Percentiles rank a stretch among this genome's conserved stretches.
Evolutionary conservation across 2,797 vertebrate genomes (phyloP).

Genomic region (Chloroceryle amazona): DNA sequence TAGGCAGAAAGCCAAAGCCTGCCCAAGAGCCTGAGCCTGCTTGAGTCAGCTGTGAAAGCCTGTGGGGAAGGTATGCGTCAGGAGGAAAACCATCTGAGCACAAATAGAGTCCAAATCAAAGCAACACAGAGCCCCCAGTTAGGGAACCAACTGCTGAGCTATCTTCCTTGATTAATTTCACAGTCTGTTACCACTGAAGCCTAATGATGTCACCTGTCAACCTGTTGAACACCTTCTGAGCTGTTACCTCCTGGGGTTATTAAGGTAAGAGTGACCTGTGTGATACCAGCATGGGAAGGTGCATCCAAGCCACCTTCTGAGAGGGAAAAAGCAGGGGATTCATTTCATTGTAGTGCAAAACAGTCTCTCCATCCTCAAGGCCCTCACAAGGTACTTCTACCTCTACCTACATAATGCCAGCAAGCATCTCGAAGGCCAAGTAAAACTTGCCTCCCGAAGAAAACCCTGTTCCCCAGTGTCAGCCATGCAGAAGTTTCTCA

Average conservation of each 20-base stretch:
- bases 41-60: background rate
- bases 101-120: background rate
- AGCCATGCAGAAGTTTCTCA: fast-evolving
- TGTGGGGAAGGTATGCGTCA: background rate
- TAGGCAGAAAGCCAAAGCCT: background rate
- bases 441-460: background rate
- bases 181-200: fast-evolving
- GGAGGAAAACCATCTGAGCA: background rate
- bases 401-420: fast-evolving
- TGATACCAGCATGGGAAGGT: background rate
- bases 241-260: fast-evolving
- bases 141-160: background rate
- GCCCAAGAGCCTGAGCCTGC: background rate
- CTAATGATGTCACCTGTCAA: background rate
- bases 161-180: background rate
- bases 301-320: background rate
- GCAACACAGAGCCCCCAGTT: background rate
- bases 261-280: background rate
- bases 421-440: background rate
- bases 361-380: background rate
- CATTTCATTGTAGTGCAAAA: background rate
- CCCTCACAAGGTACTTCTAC: background rate
- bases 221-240: background rate
- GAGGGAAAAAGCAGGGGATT: background rate
- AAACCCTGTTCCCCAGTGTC: fast-evolving